Base-by-base conservation (phyloP, 2,797 vertebrate species). In the Synanceia verrucosa region DNA sequence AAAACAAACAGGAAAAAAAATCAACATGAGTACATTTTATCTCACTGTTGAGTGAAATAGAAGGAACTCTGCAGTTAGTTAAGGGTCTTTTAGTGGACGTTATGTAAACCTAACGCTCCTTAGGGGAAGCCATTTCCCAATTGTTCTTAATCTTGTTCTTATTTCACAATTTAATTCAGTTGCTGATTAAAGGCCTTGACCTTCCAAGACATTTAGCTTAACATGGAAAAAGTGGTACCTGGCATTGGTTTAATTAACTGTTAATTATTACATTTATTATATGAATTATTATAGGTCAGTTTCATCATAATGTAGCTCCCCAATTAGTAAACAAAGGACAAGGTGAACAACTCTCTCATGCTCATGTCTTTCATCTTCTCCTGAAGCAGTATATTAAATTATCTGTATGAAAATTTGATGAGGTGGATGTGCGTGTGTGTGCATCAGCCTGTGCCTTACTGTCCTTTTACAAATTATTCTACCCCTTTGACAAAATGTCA, bases 401-500 rank as follows among this genome's bases (percentile, higher is more conserved):
- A 61, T 65, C 55, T 33, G 43, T 33, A 19, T 59, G 55, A 43
- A 29, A 23, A 21, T 16, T 24, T 46, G 28, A 61, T 18, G 5
- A 18, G 26, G 31, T 67, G 19, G 34, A 36, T 14, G 44, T 24
- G 6, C 4, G 21, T 9, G 13, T 37, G 13, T 16, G 36, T 37
- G 13, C 5, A 12, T 13, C 3, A 13, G 13, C 10, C 29, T 12
- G 19, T 43, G 43, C 21, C 8, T 31, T 23, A 52, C 57, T 81
- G 69, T 71, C 34, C 47, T 68, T 63, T 51, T 28, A 62, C 44
- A 76, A 72, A 68, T 73, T 18, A 56, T 18, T 66, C 61, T 10
- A 70, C 63, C 63, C 37, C 37, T 78, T 79, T 77, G n/a, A 82
- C 36, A 73, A 60, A 76, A 79, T 60, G 59, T 70, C 28, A 75